phyloP scores from a whole-genome alignment of 2,797 vertebrate genomes.

The Phalloptychus januarius region DNA sequence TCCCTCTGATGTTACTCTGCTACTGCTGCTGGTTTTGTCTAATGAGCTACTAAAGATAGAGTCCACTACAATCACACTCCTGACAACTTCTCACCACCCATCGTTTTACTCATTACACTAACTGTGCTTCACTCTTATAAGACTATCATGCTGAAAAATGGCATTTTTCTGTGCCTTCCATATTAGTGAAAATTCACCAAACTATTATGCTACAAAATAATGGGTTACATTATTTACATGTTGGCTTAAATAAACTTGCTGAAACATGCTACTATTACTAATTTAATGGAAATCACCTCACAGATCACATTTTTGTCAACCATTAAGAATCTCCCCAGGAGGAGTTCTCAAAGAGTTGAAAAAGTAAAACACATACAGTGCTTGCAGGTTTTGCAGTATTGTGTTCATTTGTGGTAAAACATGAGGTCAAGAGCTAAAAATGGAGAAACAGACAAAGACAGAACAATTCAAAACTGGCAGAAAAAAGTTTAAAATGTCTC shows the following conservation, averaged over 20 bases:
- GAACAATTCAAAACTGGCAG: neutral
- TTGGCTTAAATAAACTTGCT: neutral
- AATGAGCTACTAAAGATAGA: constrained; percentile 42
- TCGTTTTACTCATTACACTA: constrained; percentile 45
- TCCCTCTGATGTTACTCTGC: constrained; percentile 19
- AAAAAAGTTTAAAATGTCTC: neutral
- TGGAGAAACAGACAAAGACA: neutral
- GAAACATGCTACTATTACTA: neutral
- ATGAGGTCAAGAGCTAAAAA: neutral
- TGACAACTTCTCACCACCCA: constrained; percentile 24
- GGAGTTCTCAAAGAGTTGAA: neutral
- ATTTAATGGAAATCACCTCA: neutral
- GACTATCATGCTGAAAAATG: neutral
- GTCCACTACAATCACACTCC: constrained; percentile 2
- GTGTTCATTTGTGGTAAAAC: neutral
- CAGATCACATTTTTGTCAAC: neutral
- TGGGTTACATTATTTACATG: neutral
- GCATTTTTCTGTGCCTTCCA: constrained; percentile 25
- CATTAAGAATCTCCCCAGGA: neutral
- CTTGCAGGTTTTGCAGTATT: neutral
- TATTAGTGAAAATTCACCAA: neutral
- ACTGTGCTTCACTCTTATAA: neutral
- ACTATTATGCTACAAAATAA: neutral
- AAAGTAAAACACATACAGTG: neutral
- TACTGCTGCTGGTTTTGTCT: constrained; percentile 18